A percentile compares a stretch with the other conserved stretches of the same genome.
phyloP scores from a whole-genome alignment of 37 sponge, comb jelly and placozoan species.

The Axinella damicornis region DNA sequence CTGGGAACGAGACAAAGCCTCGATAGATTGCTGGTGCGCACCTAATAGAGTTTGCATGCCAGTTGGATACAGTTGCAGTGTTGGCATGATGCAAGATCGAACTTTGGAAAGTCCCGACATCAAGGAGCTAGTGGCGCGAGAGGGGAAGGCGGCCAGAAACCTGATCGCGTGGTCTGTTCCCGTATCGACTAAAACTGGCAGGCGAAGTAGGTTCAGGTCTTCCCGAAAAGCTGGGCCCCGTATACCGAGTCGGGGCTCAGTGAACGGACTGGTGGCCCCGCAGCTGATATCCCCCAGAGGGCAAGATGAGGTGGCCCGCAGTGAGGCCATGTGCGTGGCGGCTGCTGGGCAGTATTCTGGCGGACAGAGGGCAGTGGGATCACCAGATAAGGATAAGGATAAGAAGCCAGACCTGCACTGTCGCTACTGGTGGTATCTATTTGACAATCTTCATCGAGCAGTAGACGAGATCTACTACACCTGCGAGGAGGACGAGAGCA shows the following conservation, averaged over 20 bases:
- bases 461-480: constrained; percentile 89
- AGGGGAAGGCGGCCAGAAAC: constrained; percentile 67
- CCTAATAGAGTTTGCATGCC: too few relatives aligned
- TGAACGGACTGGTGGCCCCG: neutral
- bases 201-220: too few relatives aligned
- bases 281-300: too few relatives aligned
- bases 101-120: too few relatives aligned
- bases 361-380: too few relatives aligned
- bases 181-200: too few relatives aligned
- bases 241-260: neutral
- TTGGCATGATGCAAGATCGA: too few relatives aligned
- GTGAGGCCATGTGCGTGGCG: constrained; percentile 59
- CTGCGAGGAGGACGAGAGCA: constrained; percentile 84
- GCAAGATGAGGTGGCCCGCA: too few relatives aligned
- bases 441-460: constrained; percentile 90
- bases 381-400: neutral
- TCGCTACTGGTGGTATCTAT: constrained; percentile 92
- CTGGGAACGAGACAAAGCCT: too few relatives aligned
- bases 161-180: constrained; percentile 67
- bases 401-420: constrained; percentile 63
- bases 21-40: too few relatives aligned
- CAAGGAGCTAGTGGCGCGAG: constrained; percentile 34
- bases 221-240: neutral
- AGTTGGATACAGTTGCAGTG: too few relatives aligned
- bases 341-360: constrained; percentile 27